Conservation (phyloP, 2,888 invertebrate genomes). For the Nowickia ferox region DNA sequence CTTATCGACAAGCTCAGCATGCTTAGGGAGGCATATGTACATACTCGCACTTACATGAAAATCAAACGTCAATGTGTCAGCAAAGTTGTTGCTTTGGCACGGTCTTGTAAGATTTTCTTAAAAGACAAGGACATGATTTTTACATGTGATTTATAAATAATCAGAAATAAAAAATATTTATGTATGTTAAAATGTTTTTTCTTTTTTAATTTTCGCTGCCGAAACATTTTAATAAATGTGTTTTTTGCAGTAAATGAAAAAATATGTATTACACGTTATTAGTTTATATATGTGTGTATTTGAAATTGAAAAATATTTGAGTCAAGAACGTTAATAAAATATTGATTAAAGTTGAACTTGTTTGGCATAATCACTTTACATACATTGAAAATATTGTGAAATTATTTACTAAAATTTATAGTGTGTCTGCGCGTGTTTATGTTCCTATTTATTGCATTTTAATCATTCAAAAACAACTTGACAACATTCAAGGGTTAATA, state of each 20-base stretch:
- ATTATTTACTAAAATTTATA: not conserved
- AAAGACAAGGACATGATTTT: slow-evolving; percentile 72
- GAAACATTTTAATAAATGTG: slow-evolving; percentile 53
- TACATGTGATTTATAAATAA: slow-evolving; percentile 70
- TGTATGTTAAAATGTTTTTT: slow-evolving; percentile 29
- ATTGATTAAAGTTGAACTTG: not conserved
- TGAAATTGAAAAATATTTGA: slow-evolving; percentile 10
- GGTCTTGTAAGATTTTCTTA: slow-evolving; percentile 68
- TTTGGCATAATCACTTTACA: slow-evolving; percentile 23
- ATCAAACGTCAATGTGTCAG: slow-evolving; percentile 77
- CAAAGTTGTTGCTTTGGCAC: slow-evolving; percentile 72
- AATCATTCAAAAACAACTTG: too few relatives aligned
- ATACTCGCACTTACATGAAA: slow-evolving; percentile 72
- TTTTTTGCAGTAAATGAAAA: not conserved
- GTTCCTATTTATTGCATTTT: too few relatives aligned
- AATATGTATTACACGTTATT: not conserved
- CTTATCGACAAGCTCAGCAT: slow-evolving; percentile 81
- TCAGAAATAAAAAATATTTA: slow-evolving; percentile 43
- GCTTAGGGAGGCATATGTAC: slow-evolving; percentile 75
- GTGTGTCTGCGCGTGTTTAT: too few relatives aligned
- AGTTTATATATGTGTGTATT: not conserved
- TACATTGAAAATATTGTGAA: not conserved
- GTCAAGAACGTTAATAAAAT: slow-evolving; percentile 13
- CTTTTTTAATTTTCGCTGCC: not conserved
- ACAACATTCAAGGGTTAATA: too few relatives aligned